These are phyloP conservation scores for Catharus fuscescens DNA, from an alignment of 2,113 vertebrate species.

Conservation along the genomic window DNA sequence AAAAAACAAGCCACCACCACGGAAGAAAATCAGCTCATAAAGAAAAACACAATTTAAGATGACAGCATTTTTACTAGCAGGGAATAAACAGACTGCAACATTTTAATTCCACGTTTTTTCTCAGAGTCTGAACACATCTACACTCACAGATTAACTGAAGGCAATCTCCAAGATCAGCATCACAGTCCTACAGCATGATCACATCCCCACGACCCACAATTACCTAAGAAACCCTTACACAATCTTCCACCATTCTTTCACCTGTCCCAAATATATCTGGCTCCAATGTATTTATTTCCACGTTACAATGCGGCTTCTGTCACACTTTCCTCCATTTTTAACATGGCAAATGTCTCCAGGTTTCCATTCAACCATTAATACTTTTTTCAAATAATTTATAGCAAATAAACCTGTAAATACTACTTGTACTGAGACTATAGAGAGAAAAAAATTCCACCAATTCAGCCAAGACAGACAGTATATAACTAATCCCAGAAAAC, in stretches of 20 bases:
- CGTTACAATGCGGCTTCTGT: background rate
- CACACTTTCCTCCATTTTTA: background rate
- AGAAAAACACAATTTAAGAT: background rate
- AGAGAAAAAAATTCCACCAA: background rate
- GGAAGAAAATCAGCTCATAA: background rate
- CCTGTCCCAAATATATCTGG: background rate
- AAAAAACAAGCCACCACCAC: background rate
- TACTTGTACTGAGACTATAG: background rate
- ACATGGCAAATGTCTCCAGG: background rate
- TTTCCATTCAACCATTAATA: background rate
- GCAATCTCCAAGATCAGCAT: background rate
- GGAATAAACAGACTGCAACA: background rate
- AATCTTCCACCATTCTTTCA: background rate
- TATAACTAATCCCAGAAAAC: background rate
- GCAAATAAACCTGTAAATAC: background rate
- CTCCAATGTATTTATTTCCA: accelerated
- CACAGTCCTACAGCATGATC: background rate
- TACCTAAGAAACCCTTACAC: background rate
- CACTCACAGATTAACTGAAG: background rate
- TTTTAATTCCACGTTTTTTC: background rate
- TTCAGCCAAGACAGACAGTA: background rate
- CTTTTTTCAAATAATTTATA: background rate
- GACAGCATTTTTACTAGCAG: background rate
- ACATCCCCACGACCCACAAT: background rate
- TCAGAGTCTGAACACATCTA: background rate